Evolutionary conservation across 2,888 invertebrate species (phyloP).

Genomic region (Mythimna impura): DNA sequence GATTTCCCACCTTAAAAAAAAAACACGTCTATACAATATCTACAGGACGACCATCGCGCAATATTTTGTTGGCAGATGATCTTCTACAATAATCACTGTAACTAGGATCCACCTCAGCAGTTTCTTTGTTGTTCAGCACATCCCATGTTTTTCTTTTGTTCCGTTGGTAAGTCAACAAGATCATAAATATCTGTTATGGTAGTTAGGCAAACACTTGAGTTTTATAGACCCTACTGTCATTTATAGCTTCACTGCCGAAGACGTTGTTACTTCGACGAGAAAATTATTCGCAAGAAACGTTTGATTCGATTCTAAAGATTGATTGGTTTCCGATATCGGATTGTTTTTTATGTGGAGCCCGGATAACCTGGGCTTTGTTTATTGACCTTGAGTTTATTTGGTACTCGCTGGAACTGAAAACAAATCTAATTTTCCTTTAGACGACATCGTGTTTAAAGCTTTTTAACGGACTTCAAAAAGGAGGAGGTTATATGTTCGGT

Average conservation of each 20-base stretch:
- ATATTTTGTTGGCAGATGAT: not conserved
- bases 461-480: too few relatives aligned
- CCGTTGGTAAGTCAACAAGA: slow-evolving; percentile 43
- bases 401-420: slow-evolving; percentile 5
- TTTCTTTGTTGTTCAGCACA: slow-evolving; percentile 4
- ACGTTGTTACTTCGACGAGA: slow-evolving; percentile 28
- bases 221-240: slow-evolving; percentile 47
- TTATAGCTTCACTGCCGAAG: slow-evolving; percentile 35
- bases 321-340: slow-evolving; percentile 54
- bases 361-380: slow-evolving; percentile 23
- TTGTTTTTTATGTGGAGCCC: slow-evolving; percentile 35
- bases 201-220: slow-evolving; percentile 48
- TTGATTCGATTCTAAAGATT: slow-evolving; percentile 43
- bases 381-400: slow-evolving; percentile 15
- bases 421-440: not conserved
- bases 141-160: slow-evolving; percentile 46
- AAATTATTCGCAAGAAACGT: slow-evolving; percentile 54
- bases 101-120: not conserved
- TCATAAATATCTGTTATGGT: slow-evolving; percentile 54
- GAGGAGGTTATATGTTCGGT: too few relatives aligned
- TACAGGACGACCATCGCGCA: not conserved
- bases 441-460: not conserved
- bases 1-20: not conserved
- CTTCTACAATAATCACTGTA: not conserved
- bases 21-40: not conserved